Conservation (phyloP, 2,888 invertebrate genomes). For the Caenorhabditis doughertyi region DNA sequence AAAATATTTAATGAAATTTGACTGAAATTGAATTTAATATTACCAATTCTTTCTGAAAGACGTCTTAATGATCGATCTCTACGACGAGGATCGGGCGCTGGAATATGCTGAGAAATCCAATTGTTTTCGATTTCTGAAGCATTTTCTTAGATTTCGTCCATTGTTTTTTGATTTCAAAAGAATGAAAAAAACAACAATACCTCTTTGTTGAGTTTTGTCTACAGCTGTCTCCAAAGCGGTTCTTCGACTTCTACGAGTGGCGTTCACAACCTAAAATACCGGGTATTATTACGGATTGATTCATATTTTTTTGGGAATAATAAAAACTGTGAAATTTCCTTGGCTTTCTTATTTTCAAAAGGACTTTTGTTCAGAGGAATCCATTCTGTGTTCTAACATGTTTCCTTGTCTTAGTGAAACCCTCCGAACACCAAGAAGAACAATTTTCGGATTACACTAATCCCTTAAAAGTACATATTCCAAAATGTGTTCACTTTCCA, state of each 20-base stretch:
- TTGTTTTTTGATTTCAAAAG: neutral
- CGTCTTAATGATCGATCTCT: slow-evolving; percentile 52
- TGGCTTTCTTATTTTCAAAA: no score
- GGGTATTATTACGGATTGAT: no score
- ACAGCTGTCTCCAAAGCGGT: slow-evolving; percentile 55
- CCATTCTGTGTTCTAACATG: neutral
- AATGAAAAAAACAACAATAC: slow-evolving; percentile 6
- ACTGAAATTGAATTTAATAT: neutral
- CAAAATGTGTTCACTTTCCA: neutral
- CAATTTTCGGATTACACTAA: neutral
- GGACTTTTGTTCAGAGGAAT: no score
- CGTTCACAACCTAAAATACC: slow-evolving; percentile 64
- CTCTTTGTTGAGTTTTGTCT: slow-evolving; percentile 60
- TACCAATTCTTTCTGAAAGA: slow-evolving; percentile 63
- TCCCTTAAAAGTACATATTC: neutral
- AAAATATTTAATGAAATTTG: slow-evolving; percentile 14
- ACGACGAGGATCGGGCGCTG: slow-evolving; percentile 43
- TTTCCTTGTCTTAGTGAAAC: no score
- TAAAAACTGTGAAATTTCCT: no score
- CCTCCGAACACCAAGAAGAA: neutral
- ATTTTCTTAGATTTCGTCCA: slow-evolving; percentile 15
- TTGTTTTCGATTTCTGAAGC: slow-evolving; percentile 59
- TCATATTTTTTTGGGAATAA: neutral
- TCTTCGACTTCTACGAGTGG: slow-evolving; percentile 50
- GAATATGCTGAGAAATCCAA: slow-evolving; percentile 65